Evolutionary conservation across 2,888 invertebrate species (phyloP).

Genomic region (Dermolepida albohirtum): DNA sequence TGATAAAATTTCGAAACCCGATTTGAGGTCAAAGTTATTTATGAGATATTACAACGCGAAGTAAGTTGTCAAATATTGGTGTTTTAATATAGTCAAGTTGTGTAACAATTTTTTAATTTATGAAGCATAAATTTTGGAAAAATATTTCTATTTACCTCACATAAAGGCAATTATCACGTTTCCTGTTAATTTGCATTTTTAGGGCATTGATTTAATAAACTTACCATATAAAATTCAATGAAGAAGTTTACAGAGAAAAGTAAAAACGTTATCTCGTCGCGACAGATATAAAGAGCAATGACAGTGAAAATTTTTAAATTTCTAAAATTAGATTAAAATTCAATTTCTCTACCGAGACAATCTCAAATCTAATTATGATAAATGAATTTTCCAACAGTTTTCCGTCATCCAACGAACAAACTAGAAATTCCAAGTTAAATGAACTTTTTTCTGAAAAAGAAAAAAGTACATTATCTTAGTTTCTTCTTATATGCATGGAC

Average conservation of each 20-base stretch:
- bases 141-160: neutral
- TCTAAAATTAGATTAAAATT: slow-evolving; percentile 45
- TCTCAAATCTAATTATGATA: slow-evolving; percentile 35
- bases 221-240: slow-evolving; percentile 11
- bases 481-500: neutral
- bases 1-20: too few species aligned
- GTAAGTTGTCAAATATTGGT: too few species aligned
- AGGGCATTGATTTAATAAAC: slow-evolving; percentile 15
- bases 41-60: too few species aligned
- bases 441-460: slow-evolving; percentile 9
- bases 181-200: neutral
- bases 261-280: slow-evolving; percentile 19
- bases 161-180: neutral
- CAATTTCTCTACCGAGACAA: slow-evolving; percentile 38
- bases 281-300: slow-evolving; percentile 32
- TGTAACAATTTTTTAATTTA: too few species aligned
- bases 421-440: slow-evolving; percentile 29
- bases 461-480: neutral
- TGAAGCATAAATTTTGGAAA: neutral
- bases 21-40: too few species aligned
- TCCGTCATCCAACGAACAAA: slow-evolving; percentile 23
- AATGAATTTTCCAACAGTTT: slow-evolving; percentile 36
- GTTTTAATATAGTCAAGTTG: too few species aligned
- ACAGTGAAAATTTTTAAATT: slow-evolving; percentile 43
- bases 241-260: slow-evolving; percentile 7